phyloP scores from a whole-genome alignment of 2,113 vertebrate genomes.

The Indicator indicator region DNA sequence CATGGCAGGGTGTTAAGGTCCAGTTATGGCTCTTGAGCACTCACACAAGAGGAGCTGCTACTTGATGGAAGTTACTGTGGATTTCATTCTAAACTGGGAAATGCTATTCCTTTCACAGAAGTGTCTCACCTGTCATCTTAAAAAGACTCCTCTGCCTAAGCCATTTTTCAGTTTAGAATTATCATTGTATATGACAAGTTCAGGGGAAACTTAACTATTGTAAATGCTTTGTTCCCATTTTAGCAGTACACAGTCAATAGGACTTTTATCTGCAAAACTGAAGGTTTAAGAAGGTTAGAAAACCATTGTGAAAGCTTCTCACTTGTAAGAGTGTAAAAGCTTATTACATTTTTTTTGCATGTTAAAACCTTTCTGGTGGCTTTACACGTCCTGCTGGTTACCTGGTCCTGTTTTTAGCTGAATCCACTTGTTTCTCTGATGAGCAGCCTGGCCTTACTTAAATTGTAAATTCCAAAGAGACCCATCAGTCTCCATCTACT shows the following conservation, averaged over 20 bases:
- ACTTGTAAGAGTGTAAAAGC: not conserved
- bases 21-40: not conserved
- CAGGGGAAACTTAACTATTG: not conserved
- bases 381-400: not conserved
- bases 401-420: not conserved
- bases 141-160: not conserved
- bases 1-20: not conserved
- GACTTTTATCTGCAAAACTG: not conserved
- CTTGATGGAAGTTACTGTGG: not conserved
- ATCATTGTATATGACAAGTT: not conserved
- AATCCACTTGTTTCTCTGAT: not conserved
- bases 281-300: not conserved
- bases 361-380: not conserved
- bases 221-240: not conserved
- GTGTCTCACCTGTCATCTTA: not conserved
- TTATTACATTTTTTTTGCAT: not conserved
- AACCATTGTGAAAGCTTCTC: not conserved
- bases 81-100: not conserved
- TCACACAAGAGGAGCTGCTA: not conserved
- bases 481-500: constrained; percentile 20
- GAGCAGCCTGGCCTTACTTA: not conserved
- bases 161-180: not conserved
- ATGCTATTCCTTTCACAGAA: not conserved
- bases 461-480: not conserved
- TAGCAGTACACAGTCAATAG: not conserved